Evolutionary conservation across 2,888 invertebrate species (phyloP), one percentile per base, ranked within the genome.

Genomic region (Chironomus riparius): DNA sequence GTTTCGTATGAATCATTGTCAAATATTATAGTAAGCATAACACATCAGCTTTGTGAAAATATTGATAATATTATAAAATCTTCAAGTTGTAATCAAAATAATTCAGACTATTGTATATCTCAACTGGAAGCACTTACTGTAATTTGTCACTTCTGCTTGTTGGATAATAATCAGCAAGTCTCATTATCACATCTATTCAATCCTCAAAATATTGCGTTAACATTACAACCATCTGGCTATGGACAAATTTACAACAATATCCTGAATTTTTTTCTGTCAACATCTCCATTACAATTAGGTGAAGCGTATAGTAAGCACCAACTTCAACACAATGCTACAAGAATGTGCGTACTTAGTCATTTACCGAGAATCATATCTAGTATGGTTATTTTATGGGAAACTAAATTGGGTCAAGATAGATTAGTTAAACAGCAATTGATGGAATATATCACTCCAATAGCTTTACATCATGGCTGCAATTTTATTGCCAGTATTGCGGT

Each of bases 401-500:
- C 91, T 48, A 87, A 92, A 82, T 86, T 91, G 78, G 84, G 77
- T n/a, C 68, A 76, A 38, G 56, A 61, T 4, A 47, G 70, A 1
- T 82, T 82, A 38, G 90, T 94, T 12, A 90, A 91, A 78, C 91
- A 92, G 79, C 91, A 92, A 79, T 85, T 95, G 70, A 83, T 95
- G 79, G 93, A 93, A 81, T 90, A 95, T 79, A 83, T 95, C 4
- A 93, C 93, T 80, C 95, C 95, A 0, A 89, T 95, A 71, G 92
- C 93, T 6, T 88, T 92, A 76, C 91, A 93, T 81, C 93, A 95
- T 82, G 91, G 93, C 12, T 87, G 89, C 15, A 91, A 91, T 81
- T 92, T 95, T 80, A 84, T 95, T 77, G 91, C 92, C 6, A 92
- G 94, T 2, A 88, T 95, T 77, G 92, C 94, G 1, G 91, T 94